Evolutionary conservation across 2,888 invertebrate genomes (phyloP), one percentile per base, ranked within the genome.

Genomic region (Dorcus parallelipipedus): DNA sequence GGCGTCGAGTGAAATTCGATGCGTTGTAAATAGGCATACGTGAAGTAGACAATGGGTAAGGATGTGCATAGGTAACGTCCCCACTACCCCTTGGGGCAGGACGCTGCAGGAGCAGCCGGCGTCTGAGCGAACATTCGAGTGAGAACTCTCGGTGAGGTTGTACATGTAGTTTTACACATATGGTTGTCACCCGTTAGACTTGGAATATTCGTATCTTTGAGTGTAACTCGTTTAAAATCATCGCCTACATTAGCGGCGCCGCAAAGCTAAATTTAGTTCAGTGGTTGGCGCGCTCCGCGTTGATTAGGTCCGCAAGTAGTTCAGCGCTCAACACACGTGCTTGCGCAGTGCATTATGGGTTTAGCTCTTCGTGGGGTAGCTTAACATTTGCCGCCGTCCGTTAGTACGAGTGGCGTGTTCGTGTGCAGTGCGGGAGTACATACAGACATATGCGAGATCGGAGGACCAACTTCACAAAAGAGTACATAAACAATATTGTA

Each of bases 391-490:
- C 26, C 50, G 54, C 38, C 41, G 57, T 58, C 43, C 50, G 26
- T 33, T 33, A n/a, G n/a, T 48, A n/a, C 23, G 20, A 52, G 56
- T 58, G 54, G 58, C 49, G 49, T 61, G 48, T 60, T 63, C 54
- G 50, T 55, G 56, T 57, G 47, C 52, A 61, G 65, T 64, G 63
- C 57, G 58, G 56, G 56, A 38, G 14, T 63, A 58, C 56, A 74
- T 71, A 75, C 71, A 70, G 73, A 76, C 77, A 70, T 76, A 77
- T 77, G 77, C 77, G 77, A 76, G 77, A 78, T 77, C 76, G 77
- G 63, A 69, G 76, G 75, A 76, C 73, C 66, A 76, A 75, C 71
- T 78, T 77, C 67, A 76, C 77, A 69, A 78, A 77, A 73, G 77
- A 77, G 67, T 76, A 76, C 69, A 78, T 78, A 72, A 77, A 75